phyloP scores from a whole-genome alignment of 2,888 invertebrate species.

The Erebia epiphron region DNA sequence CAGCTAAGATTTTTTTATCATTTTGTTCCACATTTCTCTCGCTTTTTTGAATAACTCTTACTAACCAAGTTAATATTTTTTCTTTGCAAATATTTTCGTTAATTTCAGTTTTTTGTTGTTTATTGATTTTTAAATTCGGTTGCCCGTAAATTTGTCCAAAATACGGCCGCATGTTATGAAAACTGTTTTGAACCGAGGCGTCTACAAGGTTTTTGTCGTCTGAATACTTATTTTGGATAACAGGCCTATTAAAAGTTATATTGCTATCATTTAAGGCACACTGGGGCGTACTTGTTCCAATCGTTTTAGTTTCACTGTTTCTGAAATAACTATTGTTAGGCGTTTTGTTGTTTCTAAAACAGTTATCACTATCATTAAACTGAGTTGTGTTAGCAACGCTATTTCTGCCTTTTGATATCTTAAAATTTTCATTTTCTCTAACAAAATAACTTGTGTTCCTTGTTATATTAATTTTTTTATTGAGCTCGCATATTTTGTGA shows the following conservation, averaged over 20 bases:
- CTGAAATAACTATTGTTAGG: neutral
- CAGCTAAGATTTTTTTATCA: conserved; percentile 34
- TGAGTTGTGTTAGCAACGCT: neutral
- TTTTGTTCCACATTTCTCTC: conserved; percentile 25
- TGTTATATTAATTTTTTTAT: conserved; percentile 27
- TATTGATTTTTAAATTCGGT: neutral
- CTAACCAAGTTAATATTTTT: conserved; percentile 44
- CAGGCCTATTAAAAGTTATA: neutral
- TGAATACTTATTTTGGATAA: neutral
- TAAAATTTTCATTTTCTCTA: neutral
- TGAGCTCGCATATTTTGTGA: conserved; percentile 46
- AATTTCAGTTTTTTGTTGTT: neutral
- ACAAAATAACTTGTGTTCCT: neutral
- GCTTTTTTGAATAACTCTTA: conserved; percentile 36
- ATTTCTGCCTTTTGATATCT: neutral
- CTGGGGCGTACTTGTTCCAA: neutral
- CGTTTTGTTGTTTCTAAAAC: neutral
- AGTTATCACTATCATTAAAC: neutral
- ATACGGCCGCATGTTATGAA: conserved; percentile 16
- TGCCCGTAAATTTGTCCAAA: conserved; percentile 6
- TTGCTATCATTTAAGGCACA: neutral
- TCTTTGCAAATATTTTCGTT: conserved; percentile 21
- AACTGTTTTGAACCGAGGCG: conserved; percentile 21
- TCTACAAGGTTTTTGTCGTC: conserved; percentile 8
- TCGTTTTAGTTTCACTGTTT: neutral